phyloP scores from a whole-genome alignment of 1,140 invertebrate species.

The Thaumetopoea pityocampa region DNA sequence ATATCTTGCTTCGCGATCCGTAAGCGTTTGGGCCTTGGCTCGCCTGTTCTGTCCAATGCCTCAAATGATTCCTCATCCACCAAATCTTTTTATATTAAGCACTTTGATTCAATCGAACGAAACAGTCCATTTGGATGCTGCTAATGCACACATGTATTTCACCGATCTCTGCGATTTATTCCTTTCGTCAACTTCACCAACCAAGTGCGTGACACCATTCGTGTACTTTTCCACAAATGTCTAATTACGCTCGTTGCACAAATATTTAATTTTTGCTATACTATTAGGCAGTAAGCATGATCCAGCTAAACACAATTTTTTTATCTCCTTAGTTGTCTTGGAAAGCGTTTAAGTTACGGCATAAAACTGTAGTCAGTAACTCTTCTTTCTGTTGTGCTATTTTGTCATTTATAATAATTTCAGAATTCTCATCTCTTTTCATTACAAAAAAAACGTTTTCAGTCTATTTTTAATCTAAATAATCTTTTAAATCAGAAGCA shows the following conservation, averaged over 20 bases:
- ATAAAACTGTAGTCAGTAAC: slow-evolving; percentile 27
- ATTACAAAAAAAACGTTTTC: slow-evolving; percentile 54
- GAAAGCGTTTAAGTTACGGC: slow-evolving; percentile 19
- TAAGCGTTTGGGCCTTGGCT: slow-evolving; percentile 50
- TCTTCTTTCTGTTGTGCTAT: slow-evolving; percentile 22
- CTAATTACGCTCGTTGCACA: slow-evolving; percentile 48
- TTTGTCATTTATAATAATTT: slow-evolving; percentile 3
- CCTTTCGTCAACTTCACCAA: slow-evolving; percentile 60
- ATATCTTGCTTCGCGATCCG: slow-evolving; percentile 44
- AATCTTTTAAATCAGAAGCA: slow-evolving; percentile 13
- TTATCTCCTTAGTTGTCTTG: slow-evolving; percentile 6
- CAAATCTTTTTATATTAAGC: slow-evolving; percentile 29
- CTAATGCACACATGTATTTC: slow-evolving; percentile 50
- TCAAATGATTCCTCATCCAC: slow-evolving; percentile 50
- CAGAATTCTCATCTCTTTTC: slow-evolving; percentile 31
- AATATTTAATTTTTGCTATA: slow-evolving; percentile 31
- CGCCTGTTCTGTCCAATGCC: slow-evolving; percentile 49
- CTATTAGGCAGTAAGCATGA: slow-evolving; percentile 44
- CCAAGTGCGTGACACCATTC: slow-evolving; percentile 57
- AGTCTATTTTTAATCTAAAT: slow-evolving; percentile 36
- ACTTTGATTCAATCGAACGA: slow-evolving; percentile 52
- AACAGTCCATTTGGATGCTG: slow-evolving; percentile 58
- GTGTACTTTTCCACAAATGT: slow-evolving; percentile 50
- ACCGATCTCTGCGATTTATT: slow-evolving; percentile 57
- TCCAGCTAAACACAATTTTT: slow-evolving; percentile 45